These are phyloP conservation scores for Dendrocincla fuliginosa DNA, from an alignment of 2,797 vertebrate species.

Conservation along the genomic window DNA sequence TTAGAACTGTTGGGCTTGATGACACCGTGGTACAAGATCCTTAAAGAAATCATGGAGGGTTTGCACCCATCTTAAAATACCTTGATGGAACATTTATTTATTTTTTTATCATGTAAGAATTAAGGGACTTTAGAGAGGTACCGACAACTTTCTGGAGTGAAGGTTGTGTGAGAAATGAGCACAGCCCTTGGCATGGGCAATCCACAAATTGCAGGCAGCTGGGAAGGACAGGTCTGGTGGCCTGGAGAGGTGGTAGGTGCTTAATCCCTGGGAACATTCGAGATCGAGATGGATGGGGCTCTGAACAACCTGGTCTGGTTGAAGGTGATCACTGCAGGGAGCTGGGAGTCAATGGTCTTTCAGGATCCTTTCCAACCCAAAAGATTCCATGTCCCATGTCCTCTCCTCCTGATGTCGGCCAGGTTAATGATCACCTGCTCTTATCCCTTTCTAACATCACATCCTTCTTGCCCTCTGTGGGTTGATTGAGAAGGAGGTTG, in stretches of 20 bases:
- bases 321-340: not conserved
- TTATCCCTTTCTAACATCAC: not conserved
- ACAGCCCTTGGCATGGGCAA: not conserved
- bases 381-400: not conserved
- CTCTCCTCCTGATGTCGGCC: not conserved
- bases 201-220: not conserved
- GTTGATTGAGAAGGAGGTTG: not conserved
- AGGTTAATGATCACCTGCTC: not conserved
- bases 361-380: not conserved
- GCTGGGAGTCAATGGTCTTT: not conserved
- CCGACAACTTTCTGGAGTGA: not conserved
- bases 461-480: not conserved
- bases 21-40: not conserved
- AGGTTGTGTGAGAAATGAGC: not conserved
- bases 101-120: not conserved
- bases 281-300: not conserved
- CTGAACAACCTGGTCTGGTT: not conserved
- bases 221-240: not conserved
- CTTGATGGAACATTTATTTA: not conserved
- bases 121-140: not conserved
- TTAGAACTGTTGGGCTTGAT: not conserved
- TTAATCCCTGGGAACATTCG: not conserved
- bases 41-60: not conserved
- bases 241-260: accelerated
- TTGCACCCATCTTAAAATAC: not conserved